Conservation (phyloP, 1,140 invertebrate genomes). For the Carposina sasakii region DNA sequence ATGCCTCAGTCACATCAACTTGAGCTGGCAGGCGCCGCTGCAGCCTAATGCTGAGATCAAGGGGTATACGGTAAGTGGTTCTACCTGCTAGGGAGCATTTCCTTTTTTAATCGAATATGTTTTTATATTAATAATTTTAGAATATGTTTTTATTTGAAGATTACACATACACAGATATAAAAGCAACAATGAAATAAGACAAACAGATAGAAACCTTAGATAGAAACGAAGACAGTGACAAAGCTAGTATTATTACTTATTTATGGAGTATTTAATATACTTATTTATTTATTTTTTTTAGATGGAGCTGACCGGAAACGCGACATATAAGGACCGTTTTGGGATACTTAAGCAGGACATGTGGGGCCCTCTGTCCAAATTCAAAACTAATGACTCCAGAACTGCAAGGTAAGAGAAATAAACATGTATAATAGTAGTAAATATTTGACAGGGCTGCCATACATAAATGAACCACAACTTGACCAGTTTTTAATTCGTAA, state of each 20-base stretch:
- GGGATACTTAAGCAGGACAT: slow-evolving; percentile 36
- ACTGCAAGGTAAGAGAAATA: slow-evolving; percentile 33
- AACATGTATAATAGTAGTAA: background rate
- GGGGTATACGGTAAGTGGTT: slow-evolving; percentile 76
- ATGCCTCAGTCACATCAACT: slow-evolving; percentile 77
- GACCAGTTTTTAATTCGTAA: too few relatives aligned
- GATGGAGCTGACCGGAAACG: slow-evolving; percentile 57
- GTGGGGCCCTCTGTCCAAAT: slow-evolving; percentile 49
- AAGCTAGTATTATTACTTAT: too few relatives aligned
- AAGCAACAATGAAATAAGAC: too few relatives aligned
- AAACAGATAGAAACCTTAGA: too few relatives aligned
- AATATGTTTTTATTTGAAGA: too few relatives aligned
- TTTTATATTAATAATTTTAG: too few relatives aligned
- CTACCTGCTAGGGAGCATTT: background rate
- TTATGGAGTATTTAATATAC: too few relatives aligned
- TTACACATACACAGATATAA: too few relatives aligned
- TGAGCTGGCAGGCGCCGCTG: slow-evolving; percentile 80
- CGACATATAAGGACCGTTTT: slow-evolving; percentile 42
- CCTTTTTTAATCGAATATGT: slow-evolving; percentile 7
- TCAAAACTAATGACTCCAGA: slow-evolving; percentile 48
- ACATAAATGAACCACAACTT: too few relatives aligned
- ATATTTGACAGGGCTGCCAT: background rate
- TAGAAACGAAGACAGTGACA: too few relatives aligned
- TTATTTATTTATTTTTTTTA: slow-evolving; percentile 24
- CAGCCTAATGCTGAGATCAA: slow-evolving; percentile 84